Conservation (phyloP, 2,113 vertebrate species). For the Pyrgilauda ruficollis region DNA sequence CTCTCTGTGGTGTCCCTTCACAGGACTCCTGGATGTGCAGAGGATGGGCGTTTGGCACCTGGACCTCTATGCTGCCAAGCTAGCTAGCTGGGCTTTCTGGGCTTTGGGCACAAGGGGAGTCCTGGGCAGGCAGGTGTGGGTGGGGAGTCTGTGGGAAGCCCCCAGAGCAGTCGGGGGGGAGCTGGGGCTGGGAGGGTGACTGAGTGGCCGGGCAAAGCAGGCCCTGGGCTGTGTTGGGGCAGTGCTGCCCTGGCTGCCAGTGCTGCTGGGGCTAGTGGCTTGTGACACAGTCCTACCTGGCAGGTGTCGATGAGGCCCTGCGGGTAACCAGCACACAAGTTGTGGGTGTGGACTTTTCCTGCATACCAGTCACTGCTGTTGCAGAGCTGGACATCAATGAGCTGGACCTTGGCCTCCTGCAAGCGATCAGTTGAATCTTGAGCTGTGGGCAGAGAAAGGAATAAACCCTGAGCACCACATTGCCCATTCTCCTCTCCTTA, state of each 20-base stretch:
- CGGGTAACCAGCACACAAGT: background rate
- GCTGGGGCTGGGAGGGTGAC: background rate
- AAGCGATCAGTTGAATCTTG: accelerated
- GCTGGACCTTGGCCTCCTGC: background rate
- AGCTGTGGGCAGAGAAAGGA: background rate
- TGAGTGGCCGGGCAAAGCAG: background rate
- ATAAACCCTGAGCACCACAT: background rate
- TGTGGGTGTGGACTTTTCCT: background rate
- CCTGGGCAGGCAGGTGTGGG: background rate
- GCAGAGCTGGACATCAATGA: background rate
- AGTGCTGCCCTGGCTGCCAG: background rate
- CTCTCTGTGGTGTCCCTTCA: no score
- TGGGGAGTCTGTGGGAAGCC: background rate
- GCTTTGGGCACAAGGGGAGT: background rate
- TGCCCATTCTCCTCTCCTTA: background rate
- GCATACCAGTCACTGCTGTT: background rate
- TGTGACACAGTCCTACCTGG: background rate
- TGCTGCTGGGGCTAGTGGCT: background rate
- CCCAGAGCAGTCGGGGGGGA: no score
- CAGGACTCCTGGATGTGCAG: background rate
- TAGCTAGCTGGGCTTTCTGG: background rate
- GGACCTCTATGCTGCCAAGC: background rate
- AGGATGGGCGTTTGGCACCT: background rate
- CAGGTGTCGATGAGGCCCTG: background rate
- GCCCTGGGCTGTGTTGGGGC: background rate